Evolutionary conservation across 2,113 vertebrate genomes (phyloP).

Genomic region (Columba janthina): DNA sequence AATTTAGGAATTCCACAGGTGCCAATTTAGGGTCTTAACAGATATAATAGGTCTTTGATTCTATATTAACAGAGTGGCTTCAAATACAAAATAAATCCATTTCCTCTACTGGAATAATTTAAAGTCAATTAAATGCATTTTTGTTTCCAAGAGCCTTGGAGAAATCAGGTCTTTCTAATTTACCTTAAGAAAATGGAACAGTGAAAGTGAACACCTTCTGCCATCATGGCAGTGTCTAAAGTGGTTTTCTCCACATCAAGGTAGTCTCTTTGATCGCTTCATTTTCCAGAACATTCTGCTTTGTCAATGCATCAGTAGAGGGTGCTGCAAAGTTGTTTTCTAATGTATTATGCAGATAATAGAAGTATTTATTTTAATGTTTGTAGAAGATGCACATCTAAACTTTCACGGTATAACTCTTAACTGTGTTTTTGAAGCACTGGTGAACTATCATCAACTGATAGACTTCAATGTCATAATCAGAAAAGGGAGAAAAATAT

Average conservation of each 20-base stretch:
- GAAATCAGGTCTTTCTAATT: background rate
- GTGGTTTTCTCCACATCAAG: background rate
- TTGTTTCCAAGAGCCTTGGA: background rate
- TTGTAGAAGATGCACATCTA: background rate
- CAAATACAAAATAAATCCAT: background rate
- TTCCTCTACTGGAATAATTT: background rate
- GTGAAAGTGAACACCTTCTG: background rate
- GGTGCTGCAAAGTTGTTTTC: constrained; percentile 6
- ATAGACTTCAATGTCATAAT: background rate
- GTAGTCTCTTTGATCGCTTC: background rate
- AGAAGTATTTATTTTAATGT: background rate
- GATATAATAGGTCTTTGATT: background rate
- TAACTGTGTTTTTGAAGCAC: background rate
- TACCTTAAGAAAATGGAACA: background rate
- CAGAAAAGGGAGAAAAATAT: background rate
- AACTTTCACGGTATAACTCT: background rate
- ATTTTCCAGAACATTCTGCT: constrained; percentile 47
- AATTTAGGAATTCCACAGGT: background rate
- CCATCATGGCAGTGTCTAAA: background rate
- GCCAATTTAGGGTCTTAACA: background rate
- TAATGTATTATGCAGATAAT: background rate
- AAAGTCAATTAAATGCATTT: background rate
- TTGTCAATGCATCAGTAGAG: background rate
- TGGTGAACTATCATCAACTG: background rate
- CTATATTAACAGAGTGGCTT: background rate